Evolutionary conservation across 2,113 vertebrate species (phyloP).

Genomic region (Microcebus jonahi): DNA sequence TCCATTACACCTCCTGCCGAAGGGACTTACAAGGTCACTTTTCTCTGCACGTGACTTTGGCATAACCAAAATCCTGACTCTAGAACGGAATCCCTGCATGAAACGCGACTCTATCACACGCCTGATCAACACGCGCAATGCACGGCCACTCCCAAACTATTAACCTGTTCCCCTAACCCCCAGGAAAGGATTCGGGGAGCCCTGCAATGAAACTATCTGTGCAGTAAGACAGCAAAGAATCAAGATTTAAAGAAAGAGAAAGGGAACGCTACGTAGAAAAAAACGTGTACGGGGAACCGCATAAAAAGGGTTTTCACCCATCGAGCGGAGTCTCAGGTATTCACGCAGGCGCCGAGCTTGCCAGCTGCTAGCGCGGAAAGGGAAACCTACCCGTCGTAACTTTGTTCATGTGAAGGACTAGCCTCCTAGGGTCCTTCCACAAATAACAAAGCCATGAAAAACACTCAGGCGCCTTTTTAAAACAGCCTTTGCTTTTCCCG

Average conservation of each 20-base stretch:
- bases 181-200: neutral
- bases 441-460: neutral
- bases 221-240: neutral
- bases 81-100: neutral
- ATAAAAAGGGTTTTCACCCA: neutral
- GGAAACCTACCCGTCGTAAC: accelerated
- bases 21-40: too few species aligned
- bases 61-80: neutral
- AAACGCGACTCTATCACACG: accelerated
- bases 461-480: neutral
- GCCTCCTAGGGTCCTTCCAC: neutral
- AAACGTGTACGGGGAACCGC: neutral
- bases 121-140: accelerated
- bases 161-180: too few species aligned
- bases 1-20: too few species aligned
- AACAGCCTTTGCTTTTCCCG: neutral
- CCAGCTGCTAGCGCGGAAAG: too few species aligned
- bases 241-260: neutral
- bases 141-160: too few species aligned
- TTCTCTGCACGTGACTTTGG: accelerated
- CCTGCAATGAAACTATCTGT: neutral
- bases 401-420: neutral
- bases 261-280: neutral
- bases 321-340: too few species aligned
- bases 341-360: too few species aligned